These are phyloP conservation scores for Ctenoplectra terminalis DNA, from an alignment of 1,140 invertebrate species.

Conservation along the genomic window DNA sequence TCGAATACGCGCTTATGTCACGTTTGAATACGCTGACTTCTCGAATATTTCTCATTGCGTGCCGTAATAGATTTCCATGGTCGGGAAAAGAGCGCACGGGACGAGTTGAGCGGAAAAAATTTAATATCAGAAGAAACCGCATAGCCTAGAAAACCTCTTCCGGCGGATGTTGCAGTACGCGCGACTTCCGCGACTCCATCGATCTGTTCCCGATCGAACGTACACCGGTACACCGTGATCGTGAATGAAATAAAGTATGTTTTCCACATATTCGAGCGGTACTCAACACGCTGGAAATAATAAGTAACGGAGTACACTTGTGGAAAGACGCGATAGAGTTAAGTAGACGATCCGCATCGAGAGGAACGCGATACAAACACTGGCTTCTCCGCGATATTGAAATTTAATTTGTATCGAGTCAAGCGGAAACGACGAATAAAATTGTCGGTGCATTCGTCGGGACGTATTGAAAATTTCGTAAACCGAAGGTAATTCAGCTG, in stretches of 20 bases:
- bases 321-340: not conserved
- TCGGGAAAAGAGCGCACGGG: not conserved
- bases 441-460: not conserved
- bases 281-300: constrained; percentile 9
- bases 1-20: not conserved
- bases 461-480: constrained; percentile 15
- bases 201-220: not conserved
- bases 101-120: constrained; percentile 27
- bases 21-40: constrained; percentile 34
- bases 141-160: not conserved
- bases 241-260: constrained; percentile 38
- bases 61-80: constrained; percentile 28
- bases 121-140: constrained; percentile 44
- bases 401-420: constrained; percentile 45
- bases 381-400: constrained; percentile 6
- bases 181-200: constrained; percentile 7
- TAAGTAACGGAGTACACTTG: constrained; percentile 8
- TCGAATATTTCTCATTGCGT: constrained; percentile 31
- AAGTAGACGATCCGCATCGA: not conserved
- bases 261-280: not conserved
- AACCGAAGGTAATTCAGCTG: not conserved
- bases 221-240: not conserved
- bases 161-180: not conserved
- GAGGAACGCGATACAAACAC: not conserved
- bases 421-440: constrained; percentile 6